Evolutionary conservation across 1,140 invertebrate species (phyloP).

Genomic region (Drosophila punjabiensis): DNA sequence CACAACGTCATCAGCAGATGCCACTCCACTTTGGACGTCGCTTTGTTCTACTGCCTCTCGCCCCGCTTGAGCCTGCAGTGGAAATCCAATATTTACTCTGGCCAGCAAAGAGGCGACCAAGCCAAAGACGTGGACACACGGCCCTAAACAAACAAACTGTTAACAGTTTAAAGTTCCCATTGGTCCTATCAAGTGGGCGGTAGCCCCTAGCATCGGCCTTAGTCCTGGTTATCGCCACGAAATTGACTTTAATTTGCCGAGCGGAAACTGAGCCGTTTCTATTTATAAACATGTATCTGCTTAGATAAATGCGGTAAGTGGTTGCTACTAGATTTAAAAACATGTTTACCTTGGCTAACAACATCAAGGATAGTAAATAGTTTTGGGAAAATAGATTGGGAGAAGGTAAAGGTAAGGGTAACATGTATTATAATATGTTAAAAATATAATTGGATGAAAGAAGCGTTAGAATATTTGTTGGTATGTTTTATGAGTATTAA

Average conservation of each 20-base stretch:
- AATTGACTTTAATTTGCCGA: slow-evolving; percentile 20
- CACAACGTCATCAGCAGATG: slow-evolving; percentile 38
- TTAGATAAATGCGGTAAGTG: slow-evolving; percentile 2
- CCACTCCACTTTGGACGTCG: slow-evolving; percentile 17
- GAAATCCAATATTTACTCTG: slow-evolving; percentile 66
- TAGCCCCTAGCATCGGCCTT: not conserved
- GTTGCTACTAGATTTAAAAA: not conserved
- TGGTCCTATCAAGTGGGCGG: not conserved
- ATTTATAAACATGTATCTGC: slow-evolving; percentile 3
- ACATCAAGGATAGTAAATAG: not conserved
- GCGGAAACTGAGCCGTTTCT: not conserved
- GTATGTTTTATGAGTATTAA: too few species aligned
- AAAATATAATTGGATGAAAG: too few species aligned
- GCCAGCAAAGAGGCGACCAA: slow-evolving; percentile 52
- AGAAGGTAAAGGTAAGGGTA: too few species aligned
- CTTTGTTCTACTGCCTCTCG: slow-evolving; percentile 27
- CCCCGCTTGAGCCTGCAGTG: slow-evolving; percentile 1
- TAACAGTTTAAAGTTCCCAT: slow-evolving; percentile 43
- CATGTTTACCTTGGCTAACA: not conserved
- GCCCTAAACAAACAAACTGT: slow-evolving; percentile 69
- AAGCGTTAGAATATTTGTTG: too few species aligned
- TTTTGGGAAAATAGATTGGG: too few species aligned
- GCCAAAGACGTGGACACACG: slow-evolving; percentile 54
- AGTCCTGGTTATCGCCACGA: slow-evolving; percentile 1
- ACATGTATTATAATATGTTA: not conserved